A percentile compares a stretch with the other conserved stretches of the same genome.
These are phyloP conservation scores for Ammospiza maritima DNA, from an alignment of 2,797 vertebrate genomes.

Conservation along the genomic window DNA sequence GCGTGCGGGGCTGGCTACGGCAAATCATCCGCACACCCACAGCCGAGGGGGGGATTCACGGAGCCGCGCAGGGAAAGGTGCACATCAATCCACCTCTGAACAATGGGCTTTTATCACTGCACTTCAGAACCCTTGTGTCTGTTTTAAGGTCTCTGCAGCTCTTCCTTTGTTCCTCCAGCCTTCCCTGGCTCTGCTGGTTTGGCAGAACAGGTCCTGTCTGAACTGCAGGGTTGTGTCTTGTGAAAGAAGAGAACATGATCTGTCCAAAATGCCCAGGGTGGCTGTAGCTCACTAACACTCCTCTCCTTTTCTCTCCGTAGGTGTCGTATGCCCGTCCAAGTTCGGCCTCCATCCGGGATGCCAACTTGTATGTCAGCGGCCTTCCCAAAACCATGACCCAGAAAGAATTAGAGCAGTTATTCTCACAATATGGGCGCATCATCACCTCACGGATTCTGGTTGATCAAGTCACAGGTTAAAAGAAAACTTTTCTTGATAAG, in stretches of 20 bases:
- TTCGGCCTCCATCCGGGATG: constrained; percentile 98
- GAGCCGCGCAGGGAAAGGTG: constrained; percentile 44
- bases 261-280: background rate
- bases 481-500: background rate
- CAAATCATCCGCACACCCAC: constrained; percentile 72
- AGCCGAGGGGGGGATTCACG: constrained; percentile 62
- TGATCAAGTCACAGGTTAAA: constrained; percentile 99
- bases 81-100: constrained; percentile 62
- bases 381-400: constrained; percentile 99
- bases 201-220: background rate
- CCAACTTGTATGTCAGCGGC: constrained; percentile 99
- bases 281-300: background rate
- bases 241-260: background rate
- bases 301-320: constrained; percentile 70
- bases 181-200: constrained; percentile 28
- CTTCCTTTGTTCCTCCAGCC: constrained; percentile 50
- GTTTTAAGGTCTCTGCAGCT: constrained; percentile 33
- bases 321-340: constrained; percentile 99
- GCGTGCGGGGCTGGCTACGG: constrained; percentile 16
- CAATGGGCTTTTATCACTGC: constrained; percentile 58
- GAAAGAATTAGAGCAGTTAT: constrained; percentile 98
- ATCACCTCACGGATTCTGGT: constrained; percentile 99
- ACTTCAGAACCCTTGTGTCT: constrained; percentile 34
- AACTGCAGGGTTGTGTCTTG: background rate
- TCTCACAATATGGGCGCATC: constrained; percentile 99